These are phyloP conservation scores for Saccostrea cuccullata DNA, from an alignment of 1,140 invertebrate genomes.

Conservation along the genomic window DNA sequence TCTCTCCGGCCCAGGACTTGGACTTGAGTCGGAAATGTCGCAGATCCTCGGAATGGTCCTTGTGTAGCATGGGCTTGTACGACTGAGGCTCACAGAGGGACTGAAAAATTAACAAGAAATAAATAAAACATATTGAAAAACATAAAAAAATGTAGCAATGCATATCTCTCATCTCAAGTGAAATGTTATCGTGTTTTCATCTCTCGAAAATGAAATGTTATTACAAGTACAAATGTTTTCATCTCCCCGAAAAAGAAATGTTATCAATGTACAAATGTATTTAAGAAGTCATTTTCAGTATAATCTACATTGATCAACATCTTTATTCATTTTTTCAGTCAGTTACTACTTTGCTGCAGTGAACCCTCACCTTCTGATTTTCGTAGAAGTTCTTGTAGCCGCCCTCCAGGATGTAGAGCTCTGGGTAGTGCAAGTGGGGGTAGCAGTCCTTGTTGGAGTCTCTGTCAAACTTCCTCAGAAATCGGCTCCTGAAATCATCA, in stretches of 20 bases:
- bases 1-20: slow-evolving; percentile 82
- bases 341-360: background rate
- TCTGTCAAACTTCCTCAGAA: slow-evolving; percentile 91
- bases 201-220: too few species aligned
- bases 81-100: slow-evolving; percentile 87
- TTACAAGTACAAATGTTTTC: too few species aligned
- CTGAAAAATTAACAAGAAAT: slow-evolving; percentile 52
- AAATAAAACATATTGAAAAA: too few species aligned
- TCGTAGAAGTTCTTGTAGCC: slow-evolving; percentile 96
- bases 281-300: too few species aligned
- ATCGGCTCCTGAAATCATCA: slow-evolving; percentile 84
- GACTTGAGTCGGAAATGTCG: slow-evolving; percentile 87
- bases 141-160: too few species aligned
- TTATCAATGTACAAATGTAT: too few species aligned
- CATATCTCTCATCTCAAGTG: too few species aligned
- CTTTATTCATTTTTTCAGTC: too few species aligned
- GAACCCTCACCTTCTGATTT: slow-evolving; percentile 78
- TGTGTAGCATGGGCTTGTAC: slow-evolving; percentile 89
- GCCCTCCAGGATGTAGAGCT: slow-evolving; percentile 95
- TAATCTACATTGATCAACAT: too few species aligned
- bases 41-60: slow-evolving; percentile 86
- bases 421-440: slow-evolving; percentile 93
- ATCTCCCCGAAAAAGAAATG: too few species aligned
- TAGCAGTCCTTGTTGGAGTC: slow-evolving; percentile 90
- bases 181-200: too few species aligned